A percentile compares a stretch with the other conserved stretches of the same genome.
phyloP scores from a whole-genome alignment of 1,140 invertebrate species.

The Luehdorfia chinensis region DNA sequence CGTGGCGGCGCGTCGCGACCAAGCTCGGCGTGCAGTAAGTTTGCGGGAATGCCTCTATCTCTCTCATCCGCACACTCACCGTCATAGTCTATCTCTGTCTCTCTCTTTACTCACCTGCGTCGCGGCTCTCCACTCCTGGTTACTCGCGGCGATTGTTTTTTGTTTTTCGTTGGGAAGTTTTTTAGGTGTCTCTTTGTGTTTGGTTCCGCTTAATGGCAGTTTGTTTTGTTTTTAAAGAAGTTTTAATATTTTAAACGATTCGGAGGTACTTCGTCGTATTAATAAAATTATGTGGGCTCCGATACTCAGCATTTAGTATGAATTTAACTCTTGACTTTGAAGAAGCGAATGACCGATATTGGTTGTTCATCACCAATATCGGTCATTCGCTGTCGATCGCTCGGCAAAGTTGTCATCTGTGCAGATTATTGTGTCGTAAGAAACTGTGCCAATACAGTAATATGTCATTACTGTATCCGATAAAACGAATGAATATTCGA shows the following conservation, averaged over 20 bases:
- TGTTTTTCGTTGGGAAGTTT: neutral
- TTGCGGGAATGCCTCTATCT: slow-evolving; percentile 45
- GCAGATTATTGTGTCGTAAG: too few relatives aligned
- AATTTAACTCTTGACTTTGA: too few relatives aligned
- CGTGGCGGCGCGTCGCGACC: slow-evolving; percentile 93
- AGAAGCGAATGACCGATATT: too few relatives aligned
- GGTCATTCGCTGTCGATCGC: too few relatives aligned
- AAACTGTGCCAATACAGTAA: too few relatives aligned
- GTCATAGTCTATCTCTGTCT: slow-evolving; percentile 30
- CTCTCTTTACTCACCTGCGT: slow-evolving; percentile 25
- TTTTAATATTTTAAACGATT: slow-evolving; percentile 16
- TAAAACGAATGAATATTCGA: too few relatives aligned
- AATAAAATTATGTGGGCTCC: too few relatives aligned
- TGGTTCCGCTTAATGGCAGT: slow-evolving; percentile 24
- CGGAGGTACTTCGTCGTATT: slow-evolving; percentile 19
- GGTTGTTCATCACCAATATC: too few relatives aligned
- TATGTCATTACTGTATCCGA: too few relatives aligned
- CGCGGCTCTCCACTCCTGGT: slow-evolving; percentile 30
- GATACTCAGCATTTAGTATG: too few relatives aligned
- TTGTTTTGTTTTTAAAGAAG: slow-evolving; percentile 21
- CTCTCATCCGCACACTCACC: slow-evolving; percentile 23
- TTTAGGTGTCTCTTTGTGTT: neutral
- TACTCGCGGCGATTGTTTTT: slow-evolving; percentile 15
- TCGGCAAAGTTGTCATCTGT: too few relatives aligned
- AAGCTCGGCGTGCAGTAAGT: slow-evolving; percentile 97